These are phyloP conservation scores for Mantis religiosa DNA, from an alignment of 2,888 invertebrate species.

Conservation along the genomic window DNA sequence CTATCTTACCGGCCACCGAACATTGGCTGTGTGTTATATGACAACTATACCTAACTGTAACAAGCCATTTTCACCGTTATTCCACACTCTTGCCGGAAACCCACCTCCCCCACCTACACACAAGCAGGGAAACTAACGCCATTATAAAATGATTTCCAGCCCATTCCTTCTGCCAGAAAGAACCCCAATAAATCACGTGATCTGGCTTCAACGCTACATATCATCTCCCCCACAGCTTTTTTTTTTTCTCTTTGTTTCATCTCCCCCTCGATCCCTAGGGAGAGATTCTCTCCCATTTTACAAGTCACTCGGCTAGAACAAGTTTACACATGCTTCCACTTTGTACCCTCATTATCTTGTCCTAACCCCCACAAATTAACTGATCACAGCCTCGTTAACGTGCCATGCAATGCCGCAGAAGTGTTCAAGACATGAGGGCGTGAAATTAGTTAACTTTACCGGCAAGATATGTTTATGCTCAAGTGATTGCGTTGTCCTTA, in stretches of 20 bases:
- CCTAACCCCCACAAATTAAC: neutral
- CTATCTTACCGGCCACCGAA: neutral
- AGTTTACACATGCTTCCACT: neutral
- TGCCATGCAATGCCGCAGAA: neutral
- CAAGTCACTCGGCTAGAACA: neutral
- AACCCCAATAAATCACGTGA: neutral
- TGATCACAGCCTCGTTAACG: neutral
- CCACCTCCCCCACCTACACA: neutral
- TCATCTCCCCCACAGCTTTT: neutral
- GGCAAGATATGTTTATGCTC: neutral
- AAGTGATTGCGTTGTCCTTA: neutral
- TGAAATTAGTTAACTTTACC: neutral
- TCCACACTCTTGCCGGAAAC: neutral
- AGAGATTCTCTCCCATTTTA: neutral
- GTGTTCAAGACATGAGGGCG: neutral
- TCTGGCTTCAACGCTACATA: neutral
- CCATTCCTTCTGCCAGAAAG: slow-evolving; percentile 8
- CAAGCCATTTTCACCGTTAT: neutral
- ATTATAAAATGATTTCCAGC: slow-evolving; percentile 10
- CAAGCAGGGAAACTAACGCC: neutral
- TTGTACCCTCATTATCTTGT: neutral
- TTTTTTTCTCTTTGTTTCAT: neutral
- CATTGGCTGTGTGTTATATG: neutral
- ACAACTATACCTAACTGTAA: neutral
- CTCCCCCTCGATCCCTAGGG: neutral